Evolutionary conservation across 2,888 invertebrate species (phyloP), one percentile per base, ranked within the genome.

Genomic region (Spicauda simplicius): DNA sequence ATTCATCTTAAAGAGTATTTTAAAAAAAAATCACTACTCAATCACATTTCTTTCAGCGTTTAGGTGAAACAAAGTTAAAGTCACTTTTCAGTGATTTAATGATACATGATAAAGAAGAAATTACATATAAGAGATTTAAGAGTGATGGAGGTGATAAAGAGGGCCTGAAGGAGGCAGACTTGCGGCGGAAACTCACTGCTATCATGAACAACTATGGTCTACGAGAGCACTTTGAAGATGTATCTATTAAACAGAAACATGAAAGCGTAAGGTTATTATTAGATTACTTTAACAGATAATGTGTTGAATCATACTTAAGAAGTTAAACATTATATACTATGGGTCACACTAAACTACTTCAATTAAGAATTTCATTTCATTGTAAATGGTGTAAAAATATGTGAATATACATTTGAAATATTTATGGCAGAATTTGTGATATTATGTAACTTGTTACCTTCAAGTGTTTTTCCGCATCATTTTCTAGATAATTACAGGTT

Each of bases 61-160:
- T 98, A 52, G 96, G 97, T 5, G 97, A 97, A 79, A 94, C 96
- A 0, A 98, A 98, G 85, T 87, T 99, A 33, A 97, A 97, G 79
- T 97, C 97, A 0, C 83, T 99, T 19, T 97, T 97, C 81, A 97
- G 97, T 81, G 98, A 98, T 80, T 89, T 99, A 7, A 97, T 97
- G 91, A 95, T 98, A 54, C 98, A 98, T 71, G 98, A 99, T 80
- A 98, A 98, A 90, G 97, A 98, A 85, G 98, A 99, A 91, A 93
- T 98, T 45, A 95, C 96, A 0, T 95, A 95, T 84, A 99, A 99
- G 84, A 96, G 96, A 79, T 85, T 96, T 2, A 97, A 96, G 80
- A 94, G 96, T 55, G 97, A 98, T 75, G 97, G 97, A 20, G 95
- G 96, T 71, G 98, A 99, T 83, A 97, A 97, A 76, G 97, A 97